phyloP scores from a whole-genome alignment of 2,797 vertebrate genomes.

The Decapterus maruadsi region DNA sequence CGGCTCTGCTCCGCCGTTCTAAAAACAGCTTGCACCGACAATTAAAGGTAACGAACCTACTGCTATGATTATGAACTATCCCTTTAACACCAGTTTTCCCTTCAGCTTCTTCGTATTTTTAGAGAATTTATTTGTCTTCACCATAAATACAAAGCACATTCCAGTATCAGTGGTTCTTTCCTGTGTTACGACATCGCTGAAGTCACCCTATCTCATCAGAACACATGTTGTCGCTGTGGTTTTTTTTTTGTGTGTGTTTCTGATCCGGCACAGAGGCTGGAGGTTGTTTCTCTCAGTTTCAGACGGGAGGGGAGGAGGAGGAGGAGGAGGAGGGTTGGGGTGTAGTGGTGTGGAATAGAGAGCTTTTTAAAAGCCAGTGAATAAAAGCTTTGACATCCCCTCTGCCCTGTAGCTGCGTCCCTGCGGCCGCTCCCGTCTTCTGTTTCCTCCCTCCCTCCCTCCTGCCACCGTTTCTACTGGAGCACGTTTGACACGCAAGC shows the following conservation, averaged over 20 bases:
- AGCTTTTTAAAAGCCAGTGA: slow-evolving; percentile 83
- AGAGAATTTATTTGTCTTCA: background rate
- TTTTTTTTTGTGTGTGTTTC: slow-evolving; percentile 49
- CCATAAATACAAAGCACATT: slow-evolving; percentile 16
- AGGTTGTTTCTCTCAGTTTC: slow-evolving; percentile 58
- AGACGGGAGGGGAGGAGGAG: slow-evolving; percentile 30
- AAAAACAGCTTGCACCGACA: too few species aligned
- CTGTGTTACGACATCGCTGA: slow-evolving; percentile 16
- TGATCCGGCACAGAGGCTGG: slow-evolving; percentile 43
- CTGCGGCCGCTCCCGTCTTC: slow-evolving; percentile 46
- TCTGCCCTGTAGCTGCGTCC: slow-evolving; percentile 63
- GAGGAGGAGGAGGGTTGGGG: background rate
- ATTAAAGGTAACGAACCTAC: too few species aligned
- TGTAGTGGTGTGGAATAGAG: slow-evolving; percentile 64
- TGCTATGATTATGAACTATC: too few species aligned
- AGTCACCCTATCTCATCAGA: slow-evolving; percentile 9
- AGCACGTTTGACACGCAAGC: slow-evolving; percentile 63
- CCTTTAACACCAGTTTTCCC: too few species aligned
- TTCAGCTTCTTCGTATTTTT: background rate
- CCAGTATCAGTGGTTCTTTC: too few species aligned
- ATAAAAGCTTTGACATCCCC: slow-evolving; percentile 87
- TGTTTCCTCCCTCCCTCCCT: slow-evolving; percentile 56
- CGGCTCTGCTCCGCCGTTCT: too few species aligned
- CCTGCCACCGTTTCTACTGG: slow-evolving; percentile 65
- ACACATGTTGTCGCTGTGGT: slow-evolving; percentile 30